Conservation (phyloP, 2,888 invertebrate genomes). For the Papilio demoleus region DNA sequence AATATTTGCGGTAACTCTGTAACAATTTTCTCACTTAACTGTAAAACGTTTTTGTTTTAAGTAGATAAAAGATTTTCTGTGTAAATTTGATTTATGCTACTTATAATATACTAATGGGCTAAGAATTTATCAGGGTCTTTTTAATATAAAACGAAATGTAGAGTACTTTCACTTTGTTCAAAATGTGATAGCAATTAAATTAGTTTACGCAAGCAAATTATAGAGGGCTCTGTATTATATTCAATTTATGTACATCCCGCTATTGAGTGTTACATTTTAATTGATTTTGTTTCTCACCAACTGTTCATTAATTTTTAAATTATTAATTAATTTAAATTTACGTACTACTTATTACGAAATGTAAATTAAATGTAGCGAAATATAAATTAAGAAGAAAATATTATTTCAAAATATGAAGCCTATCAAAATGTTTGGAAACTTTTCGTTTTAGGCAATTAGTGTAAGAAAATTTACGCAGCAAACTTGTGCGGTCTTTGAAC, state of each 20-base stretch:
- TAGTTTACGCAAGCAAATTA: not conserved
- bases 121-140: not conserved
- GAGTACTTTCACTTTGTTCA: not conserved
- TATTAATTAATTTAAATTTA: too few species aligned
- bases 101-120: not conserved
- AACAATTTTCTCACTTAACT: conserved; percentile 16
- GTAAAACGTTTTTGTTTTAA: conserved; percentile 12
- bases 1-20: conserved; percentile 12
- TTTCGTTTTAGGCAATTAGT: conserved; percentile 27
- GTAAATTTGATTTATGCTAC: not conserved
- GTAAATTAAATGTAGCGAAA: not conserved
- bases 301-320: too few species aligned
- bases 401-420: conserved; percentile 20
- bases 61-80: conserved; percentile 8
- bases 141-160: not conserved
- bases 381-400: conserved; percentile 18
- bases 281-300: too few species aligned
- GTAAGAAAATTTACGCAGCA: conserved; percentile 24
- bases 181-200: too few species aligned
- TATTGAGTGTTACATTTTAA: too few species aligned
- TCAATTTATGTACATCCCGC: not conserved
- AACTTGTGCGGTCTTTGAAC: conserved; percentile 26
- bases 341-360: too few species aligned
- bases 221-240: conserved; percentile 1
- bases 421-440: conserved; percentile 21